Evolutionary conservation across 2,888 invertebrate species (phyloP).

Genomic region (Xestia rhomboidea): DNA sequence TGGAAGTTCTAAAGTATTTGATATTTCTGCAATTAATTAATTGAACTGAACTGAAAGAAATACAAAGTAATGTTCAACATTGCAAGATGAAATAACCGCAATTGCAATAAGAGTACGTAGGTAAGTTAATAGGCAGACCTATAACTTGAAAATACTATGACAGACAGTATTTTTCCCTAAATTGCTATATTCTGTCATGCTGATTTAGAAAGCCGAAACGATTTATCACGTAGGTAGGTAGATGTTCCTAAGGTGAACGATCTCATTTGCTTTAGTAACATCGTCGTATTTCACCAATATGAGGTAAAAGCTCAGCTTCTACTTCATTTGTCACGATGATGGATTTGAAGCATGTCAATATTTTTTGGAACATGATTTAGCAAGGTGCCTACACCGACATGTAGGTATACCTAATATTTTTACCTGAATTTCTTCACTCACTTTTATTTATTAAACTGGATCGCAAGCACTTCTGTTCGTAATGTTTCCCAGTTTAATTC

Average conservation of each 20-base stretch:
- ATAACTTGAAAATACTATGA: conserved; percentile 8
- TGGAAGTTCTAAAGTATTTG: conserved; percentile 3
- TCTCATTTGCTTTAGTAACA: conserved; percentile 51
- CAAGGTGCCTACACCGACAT: background rate
- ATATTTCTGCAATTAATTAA: conserved; percentile 9
- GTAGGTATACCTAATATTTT: too few species aligned
- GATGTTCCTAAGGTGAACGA: conserved; percentile 51
- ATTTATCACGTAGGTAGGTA: conserved; percentile 55
- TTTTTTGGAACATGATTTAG: conserved; percentile 9
- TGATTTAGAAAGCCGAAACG: conserved; percentile 47
- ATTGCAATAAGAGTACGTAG: conserved; percentile 5
- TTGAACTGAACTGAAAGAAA: conserved; percentile 1
- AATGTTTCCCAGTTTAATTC: background rate
- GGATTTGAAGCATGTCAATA: conserved; percentile 44
- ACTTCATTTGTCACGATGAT: conserved; percentile 56
- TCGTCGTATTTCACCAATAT: conserved; percentile 37
- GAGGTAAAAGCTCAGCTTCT: conserved; percentile 28
- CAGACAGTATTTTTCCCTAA: conserved; percentile 11
- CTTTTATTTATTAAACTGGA: conserved; percentile 17
- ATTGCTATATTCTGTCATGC: conserved; percentile 39
- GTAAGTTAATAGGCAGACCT: background rate
- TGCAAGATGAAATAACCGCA: background rate
- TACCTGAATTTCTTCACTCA: background rate
- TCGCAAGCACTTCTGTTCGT: background rate
- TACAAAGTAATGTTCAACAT: background rate